phyloP scores from a whole-genome alignment of 92 coral and sea anemone species.

The Pocillopora meandrina region DNA sequence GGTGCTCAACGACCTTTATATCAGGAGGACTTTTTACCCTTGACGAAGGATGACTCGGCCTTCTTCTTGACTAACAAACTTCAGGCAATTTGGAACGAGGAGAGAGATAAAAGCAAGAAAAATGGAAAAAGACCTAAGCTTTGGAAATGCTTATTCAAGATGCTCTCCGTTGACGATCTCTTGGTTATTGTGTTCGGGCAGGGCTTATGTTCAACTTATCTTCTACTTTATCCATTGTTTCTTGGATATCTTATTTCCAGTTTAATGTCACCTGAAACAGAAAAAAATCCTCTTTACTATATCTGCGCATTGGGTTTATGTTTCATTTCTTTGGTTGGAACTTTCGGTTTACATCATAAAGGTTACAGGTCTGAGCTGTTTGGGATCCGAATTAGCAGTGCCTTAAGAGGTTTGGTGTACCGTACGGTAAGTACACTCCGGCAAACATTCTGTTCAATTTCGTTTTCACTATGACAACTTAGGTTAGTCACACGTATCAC shows the following conservation, averaged over 20 bases:
- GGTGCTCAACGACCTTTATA: not conserved
- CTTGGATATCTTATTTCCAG: not conserved
- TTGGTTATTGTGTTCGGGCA: no score
- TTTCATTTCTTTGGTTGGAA: not conserved
- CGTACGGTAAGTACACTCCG: not conserved
- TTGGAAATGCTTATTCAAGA: not conserved
- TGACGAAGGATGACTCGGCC: not conserved
- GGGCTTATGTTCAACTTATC: not conserved
- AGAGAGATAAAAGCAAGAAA: not conserved
- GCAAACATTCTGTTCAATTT: no score
- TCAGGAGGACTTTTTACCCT: not conserved
- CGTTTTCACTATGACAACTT: not conserved
- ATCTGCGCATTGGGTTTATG: not conserved
- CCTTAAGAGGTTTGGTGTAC: conserved; percentile 12
- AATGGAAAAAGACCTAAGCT: not conserved
- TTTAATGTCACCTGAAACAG: not conserved
- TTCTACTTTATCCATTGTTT: not conserved
- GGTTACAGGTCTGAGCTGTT: not conserved
- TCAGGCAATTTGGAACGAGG: not conserved
- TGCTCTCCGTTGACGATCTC: not conserved
- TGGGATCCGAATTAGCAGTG: not conserved
- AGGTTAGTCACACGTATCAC: not conserved
- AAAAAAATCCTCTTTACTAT: not conserved
- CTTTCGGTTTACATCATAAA: not conserved
- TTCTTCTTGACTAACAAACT: not conserved